phyloP scores from a whole-genome alignment of 35 echinoderm and acorn worm genomes.

The Patiria miniata region DNA sequence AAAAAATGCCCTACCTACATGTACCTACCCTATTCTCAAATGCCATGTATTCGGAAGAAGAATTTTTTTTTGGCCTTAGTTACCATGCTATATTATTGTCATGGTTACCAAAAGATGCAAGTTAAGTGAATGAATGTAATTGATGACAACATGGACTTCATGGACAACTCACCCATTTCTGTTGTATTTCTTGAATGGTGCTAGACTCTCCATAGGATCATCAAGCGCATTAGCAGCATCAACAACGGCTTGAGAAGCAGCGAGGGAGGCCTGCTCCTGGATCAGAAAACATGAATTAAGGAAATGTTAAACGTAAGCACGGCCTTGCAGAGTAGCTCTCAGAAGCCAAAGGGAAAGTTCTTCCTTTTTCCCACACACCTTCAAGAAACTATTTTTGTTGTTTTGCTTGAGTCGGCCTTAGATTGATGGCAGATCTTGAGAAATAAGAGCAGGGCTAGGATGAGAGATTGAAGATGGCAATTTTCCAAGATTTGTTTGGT shows the following conservation, averaged over 20 bases:
- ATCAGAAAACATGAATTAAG: background rate
- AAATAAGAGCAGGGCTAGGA: too few relatives aligned
- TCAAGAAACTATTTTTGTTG: background rate
- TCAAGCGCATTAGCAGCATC: slow-evolving; percentile 78
- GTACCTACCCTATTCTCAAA: too few relatives aligned
- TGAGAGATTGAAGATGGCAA: too few relatives aligned
- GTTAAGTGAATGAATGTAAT: too few relatives aligned
- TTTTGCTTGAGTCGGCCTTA: background rate
- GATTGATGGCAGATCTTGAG: background rate
- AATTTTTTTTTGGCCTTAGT: too few relatives aligned
- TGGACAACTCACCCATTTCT: slow-evolving; percentile 91
- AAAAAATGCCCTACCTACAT: too few relatives aligned
- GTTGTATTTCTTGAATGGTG: slow-evolving; percentile 89
- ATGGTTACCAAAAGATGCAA: too few relatives aligned
- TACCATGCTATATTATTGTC: too few relatives aligned
- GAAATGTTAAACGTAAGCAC: background rate
- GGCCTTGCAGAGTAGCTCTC: background rate
- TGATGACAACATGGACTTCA: too few relatives aligned
- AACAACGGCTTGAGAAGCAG: slow-evolving; percentile 57
- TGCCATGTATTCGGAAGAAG: too few relatives aligned
- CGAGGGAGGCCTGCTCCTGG: slow-evolving; percentile 81
- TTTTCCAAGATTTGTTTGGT: too few relatives aligned
- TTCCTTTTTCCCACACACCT: background rate
- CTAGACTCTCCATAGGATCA: slow-evolving; percentile 76
- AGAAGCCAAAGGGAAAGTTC: too few relatives aligned